Conservation (phyloP, 2,888 invertebrate genomes). For the Ellobium chinense region DNA sequence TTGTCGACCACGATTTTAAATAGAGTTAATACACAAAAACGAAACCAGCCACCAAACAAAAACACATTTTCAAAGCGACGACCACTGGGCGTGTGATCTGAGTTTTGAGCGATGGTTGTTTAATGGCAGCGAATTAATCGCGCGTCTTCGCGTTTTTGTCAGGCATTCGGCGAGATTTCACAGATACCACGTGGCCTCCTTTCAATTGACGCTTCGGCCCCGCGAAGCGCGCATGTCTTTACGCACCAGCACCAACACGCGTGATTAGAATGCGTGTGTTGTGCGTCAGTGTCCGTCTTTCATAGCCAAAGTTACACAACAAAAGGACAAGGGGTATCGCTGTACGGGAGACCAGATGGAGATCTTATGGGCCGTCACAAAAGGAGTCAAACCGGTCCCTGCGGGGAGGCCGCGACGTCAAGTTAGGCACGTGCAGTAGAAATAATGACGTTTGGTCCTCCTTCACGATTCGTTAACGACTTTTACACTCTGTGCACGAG, state of each 20-base stretch:
- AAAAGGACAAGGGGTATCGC: slow-evolving; percentile 6
- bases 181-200: slow-evolving; percentile 11
- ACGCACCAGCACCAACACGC: background rate
- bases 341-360: slow-evolving; percentile 12
- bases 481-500: too few species aligned
- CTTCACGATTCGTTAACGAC: slow-evolving; percentile 7
- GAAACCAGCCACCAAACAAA: too few species aligned
- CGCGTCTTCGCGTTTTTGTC: background rate
- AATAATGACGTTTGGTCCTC: slow-evolving; percentile 7
- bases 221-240: background rate
- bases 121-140: background rate
- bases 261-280: background rate
- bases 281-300: background rate
- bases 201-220: background rate
- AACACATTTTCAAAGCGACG: background rate
- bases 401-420: background rate
- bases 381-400: background rate
- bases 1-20: too few species aligned
- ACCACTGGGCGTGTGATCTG: background rate
- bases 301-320: background rate
- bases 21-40: too few species aligned
- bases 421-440: background rate
- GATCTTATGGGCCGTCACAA: background rate
- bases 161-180: too few species aligned
- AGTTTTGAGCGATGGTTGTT: slow-evolving; percentile 3